Evolutionary conservation across 2,113 vertebrate species (phyloP), one percentile per base, ranked within the genome.

Genomic region (Mus musculus): DNA sequence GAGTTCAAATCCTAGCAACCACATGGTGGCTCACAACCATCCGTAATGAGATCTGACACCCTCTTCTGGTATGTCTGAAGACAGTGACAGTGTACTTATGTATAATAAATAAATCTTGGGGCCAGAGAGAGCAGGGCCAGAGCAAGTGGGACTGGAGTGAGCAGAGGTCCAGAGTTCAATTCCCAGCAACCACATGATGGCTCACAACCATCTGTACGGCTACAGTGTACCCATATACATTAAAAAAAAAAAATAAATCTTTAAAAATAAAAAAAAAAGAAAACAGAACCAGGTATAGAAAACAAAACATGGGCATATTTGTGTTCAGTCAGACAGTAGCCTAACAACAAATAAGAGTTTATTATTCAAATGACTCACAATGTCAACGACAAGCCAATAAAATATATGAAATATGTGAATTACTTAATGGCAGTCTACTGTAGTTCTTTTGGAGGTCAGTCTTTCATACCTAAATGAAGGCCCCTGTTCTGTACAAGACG

Each of bases 341-440:
- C 39, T 61, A 95, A 59, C 86, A 88, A 85, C 77, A 93, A 95
- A 89, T 94, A 59, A 93, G 16, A 69, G 56, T 96, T 97, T 97
- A 96, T 97, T 97, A 86, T 92, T 94, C 36, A 69, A 94, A 92
- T 86, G 30, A 91, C 49, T 95, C 84, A 89, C 56, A 88, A 92
- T 69, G 39, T 95, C 93, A 93, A 81, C 36, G 88, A 77, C 89
- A 93, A 67, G 24, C 54, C 91, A 95, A 90, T 94, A 95, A 93
- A 97, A 94, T 49, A 95, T 88, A 87, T 52, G 71, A 14, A 73
- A 67, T 33, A 88, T n/a, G 61, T 69, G 61, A 96, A 69, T 54
- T 85, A 49, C 69, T 88, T 77, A 92, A 26, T 13, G 52, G n/a
- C 54, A 77, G 28, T 82, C 46, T 54, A n/a, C 65, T 81, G 36